A percentile compares a stretch with the other conserved stretches of the same genome.
These are phyloP conservation scores for Patella pellucida DNA, from an alignment of 2,888 invertebrate genomes.

Conservation along the genomic window DNA sequence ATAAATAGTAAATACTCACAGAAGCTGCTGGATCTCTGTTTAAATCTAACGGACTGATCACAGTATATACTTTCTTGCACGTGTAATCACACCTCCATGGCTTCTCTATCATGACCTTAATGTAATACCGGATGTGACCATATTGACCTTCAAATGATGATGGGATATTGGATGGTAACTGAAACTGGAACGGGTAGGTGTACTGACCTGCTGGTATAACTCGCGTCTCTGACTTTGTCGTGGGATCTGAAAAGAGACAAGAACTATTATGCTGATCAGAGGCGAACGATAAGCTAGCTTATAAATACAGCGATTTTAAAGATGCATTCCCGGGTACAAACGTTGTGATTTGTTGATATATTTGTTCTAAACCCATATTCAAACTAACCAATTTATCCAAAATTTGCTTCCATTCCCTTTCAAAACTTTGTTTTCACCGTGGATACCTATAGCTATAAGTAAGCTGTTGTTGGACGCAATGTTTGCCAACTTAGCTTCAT, in stretches of 20 bases:
- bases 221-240: slow-evolving; percentile 44
- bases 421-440: no score
- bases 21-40: slow-evolving; percentile 73
- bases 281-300: no score
- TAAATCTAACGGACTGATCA: slow-evolving; percentile 85
- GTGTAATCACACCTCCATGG: slow-evolving; percentile 88
- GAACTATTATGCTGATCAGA: no score
- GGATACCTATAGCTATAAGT: no score
- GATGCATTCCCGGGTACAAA: no score
- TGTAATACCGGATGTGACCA: slow-evolving; percentile 83
- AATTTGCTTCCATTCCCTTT: no score
- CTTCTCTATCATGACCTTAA: slow-evolving; percentile 83
- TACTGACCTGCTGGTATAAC: slow-evolving; percentile 79
- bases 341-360: no score
- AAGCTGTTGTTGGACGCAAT: no score
- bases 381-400: no score
- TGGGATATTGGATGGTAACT: slow-evolving; percentile 75
- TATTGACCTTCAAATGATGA: slow-evolving; percentile 62
- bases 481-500: no score
- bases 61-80: slow-evolving; percentile 85
- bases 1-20: slow-evolving; percentile 44
- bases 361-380: no score
- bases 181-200: slow-evolving; percentile 84
- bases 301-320: no score
- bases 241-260: slow-evolving; percentile 6